Conservation (phyloP, 2,888 invertebrate species). For the Chrysotoxum bicinctum region DNA sequence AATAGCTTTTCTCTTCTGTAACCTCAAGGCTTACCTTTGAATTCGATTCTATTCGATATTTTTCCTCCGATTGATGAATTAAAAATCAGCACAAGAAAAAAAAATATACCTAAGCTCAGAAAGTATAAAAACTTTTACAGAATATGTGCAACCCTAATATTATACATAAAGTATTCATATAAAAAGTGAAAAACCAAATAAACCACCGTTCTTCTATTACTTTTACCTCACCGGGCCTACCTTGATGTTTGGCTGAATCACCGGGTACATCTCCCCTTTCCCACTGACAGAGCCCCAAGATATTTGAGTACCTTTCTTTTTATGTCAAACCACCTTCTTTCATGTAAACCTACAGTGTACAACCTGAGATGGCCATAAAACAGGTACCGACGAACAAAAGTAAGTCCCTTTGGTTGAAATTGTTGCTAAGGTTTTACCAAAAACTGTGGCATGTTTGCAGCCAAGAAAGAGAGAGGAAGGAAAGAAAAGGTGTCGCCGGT, state of each 20-base stretch:
- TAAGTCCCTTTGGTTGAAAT: conserved; percentile 23
- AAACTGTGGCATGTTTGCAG: conserved; percentile 21
- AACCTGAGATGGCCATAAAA: conserved; percentile 60
- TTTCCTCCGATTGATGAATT: conserved; percentile 54
- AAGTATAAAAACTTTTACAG: conserved; percentile 30
- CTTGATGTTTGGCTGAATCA: conserved; percentile 43
- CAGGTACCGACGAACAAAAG: conserved; percentile 31
- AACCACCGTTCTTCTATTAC: conserved; percentile 34
- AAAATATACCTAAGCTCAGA: conserved; percentile 25
- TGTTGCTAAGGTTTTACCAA: conserved; percentile 34
- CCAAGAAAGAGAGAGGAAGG: conserved; percentile 11
- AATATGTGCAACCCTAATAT: conserved; percentile 2
- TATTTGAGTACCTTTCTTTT: conserved; percentile 30
- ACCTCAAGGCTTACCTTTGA: neutral
- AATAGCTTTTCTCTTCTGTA: neutral
- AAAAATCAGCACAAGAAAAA: conserved; percentile 49
- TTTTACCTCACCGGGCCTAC: conserved; percentile 15
- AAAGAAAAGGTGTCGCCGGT: conserved; percentile 46
- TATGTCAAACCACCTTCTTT: conserved; percentile 43
- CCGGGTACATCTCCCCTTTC: neutral
- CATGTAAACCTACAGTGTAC: conserved; percentile 22
- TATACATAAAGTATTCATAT: conserved; percentile 10
- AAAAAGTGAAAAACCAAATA: conserved; percentile 9
- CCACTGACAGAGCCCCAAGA: neutral
- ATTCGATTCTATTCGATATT: conserved; percentile 29